Evolutionary conservation across 2,113 vertebrate genomes (phyloP), one percentile per base, ranked within the genome.

Genomic region (Lamprotornis superbus): DNA sequence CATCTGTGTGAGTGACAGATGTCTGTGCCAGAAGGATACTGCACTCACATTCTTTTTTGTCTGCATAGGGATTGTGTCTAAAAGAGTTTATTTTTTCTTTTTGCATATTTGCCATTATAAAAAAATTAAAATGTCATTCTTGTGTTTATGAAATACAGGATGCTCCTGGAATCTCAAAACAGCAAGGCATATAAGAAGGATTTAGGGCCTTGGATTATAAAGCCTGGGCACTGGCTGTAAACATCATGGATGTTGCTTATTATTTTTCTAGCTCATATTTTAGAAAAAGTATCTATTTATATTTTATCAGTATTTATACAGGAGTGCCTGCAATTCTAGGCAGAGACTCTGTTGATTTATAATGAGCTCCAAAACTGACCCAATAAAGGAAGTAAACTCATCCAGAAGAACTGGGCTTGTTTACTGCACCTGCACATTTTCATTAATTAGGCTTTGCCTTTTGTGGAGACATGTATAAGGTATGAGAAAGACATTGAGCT

Each of bases 1-100:
- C 90, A 86, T 95, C 95, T 96, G 91, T 55, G 71, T 97, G 97
- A 98, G 87, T 97, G 98, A 96, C 97, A 97, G 97, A 97, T 97
- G 97, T 96, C 97, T 42, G 23, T 95, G 93, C 93, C 97, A 97
- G 97, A 97, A 98, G 96, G 97, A 96, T 97, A 67, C 74, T 92
- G 83, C 3, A 6, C 76, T 96, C 95, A 82, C 40, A 44, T 95
- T 96, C 92, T 93, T 95, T 95, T 91, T 90, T 77, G 80, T 94
- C 85, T 95, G 77, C 87, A 73, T 53, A 88, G 90, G 93, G 76
- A 83, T 65, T 93, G 67, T 81, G 87, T 97, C 85, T 96, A 60
- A 79, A 95, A 87, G 78, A 96, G 79, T 90, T 96, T 88, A 40
- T 78, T 97, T 87, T 83, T 68, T 63, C 46, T 88, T 97, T 94